These are phyloP conservation scores for Myrmophylax atrothorax DNA, from an alignment of 2,113 vertebrate genomes.

Conservation along the genomic window DNA sequence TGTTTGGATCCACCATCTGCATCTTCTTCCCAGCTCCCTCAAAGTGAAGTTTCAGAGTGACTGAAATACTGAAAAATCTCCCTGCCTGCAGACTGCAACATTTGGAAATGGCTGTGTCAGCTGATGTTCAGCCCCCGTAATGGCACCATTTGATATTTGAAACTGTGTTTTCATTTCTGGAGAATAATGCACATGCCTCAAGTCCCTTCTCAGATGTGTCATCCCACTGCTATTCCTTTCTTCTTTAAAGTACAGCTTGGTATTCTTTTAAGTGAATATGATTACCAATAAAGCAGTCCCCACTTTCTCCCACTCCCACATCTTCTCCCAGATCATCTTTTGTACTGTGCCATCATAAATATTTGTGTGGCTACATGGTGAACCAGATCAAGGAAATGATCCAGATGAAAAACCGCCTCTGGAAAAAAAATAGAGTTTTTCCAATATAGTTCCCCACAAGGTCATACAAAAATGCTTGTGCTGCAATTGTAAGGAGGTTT, in stretches of 20 bases:
- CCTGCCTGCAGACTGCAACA: background rate
- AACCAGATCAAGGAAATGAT: conserved; percentile 2
- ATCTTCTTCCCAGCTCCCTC: background rate
- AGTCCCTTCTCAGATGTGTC: conserved; percentile 3
- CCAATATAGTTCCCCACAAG: conserved; percentile 8
- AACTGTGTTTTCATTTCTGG: conserved; percentile 13
- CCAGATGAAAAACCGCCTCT: background rate
- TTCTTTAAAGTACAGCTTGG: background rate
- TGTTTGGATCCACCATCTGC: background rate
- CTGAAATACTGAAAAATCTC: background rate
- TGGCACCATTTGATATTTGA: background rate
- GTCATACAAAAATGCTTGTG: conserved; percentile 18
- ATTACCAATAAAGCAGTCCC: background rate
- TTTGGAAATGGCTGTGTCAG: background rate
- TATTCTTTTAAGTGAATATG: background rate
- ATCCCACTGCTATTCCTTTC: conserved; percentile 20
- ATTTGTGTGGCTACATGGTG: conserved; percentile 19
- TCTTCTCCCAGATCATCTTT: conserved; percentile 20
- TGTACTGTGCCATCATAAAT: conserved; percentile 47
- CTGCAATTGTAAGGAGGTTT: conserved; percentile 12
- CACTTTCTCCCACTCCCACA: background rate
- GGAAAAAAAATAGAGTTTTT: background rate
- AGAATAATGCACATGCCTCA: conserved; percentile 6
- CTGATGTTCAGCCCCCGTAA: background rate
- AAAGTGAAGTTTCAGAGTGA: background rate